A percentile compares a stretch with the other conserved stretches of the same genome.
These are phyloP conservation scores for Caenorhabditis wallacei DNA, from an alignment of 2,888 invertebrate genomes.

Conservation along the genomic window DNA sequence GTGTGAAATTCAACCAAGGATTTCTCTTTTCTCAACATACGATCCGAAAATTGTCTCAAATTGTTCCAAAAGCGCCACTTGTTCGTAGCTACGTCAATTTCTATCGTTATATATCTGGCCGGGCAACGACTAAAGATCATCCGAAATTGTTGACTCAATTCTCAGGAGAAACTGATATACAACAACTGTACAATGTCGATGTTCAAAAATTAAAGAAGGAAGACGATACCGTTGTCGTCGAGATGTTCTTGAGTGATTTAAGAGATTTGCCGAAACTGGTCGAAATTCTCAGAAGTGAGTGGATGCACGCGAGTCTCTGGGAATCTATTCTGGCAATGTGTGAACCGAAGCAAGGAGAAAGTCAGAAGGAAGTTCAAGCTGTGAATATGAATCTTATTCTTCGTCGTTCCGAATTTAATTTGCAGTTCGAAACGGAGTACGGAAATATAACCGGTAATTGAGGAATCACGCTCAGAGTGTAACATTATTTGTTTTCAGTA, in stretches of 20 bases:
- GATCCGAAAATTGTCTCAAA: slow-evolving; percentile 46
- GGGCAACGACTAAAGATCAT: background rate
- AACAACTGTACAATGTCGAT: slow-evolving; percentile 62
- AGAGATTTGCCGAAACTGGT: slow-evolving; percentile 55
- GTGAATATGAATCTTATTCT: slow-evolving; percentile 17
- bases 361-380: slow-evolving; percentile 20
- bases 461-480: too few species aligned
- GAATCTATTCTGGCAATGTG: slow-evolving; percentile 68
- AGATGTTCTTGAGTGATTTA: slow-evolving; percentile 66
- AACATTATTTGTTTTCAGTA: slow-evolving; percentile 32
- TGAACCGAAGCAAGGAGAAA: slow-evolving; percentile 13
- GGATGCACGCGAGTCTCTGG: slow-evolving; percentile 69
- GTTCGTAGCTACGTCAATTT: slow-evolving; percentile 64
- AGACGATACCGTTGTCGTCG: slow-evolving; percentile 63
- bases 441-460: slow-evolving; percentile 40
- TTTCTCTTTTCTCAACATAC: slow-evolving; percentile 59
- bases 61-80: slow-evolving; percentile 56
- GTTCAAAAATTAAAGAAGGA: slow-evolving; percentile 55
- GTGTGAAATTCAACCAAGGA: slow-evolving; percentile 40
- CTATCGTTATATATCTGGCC: slow-evolving; percentile 59
- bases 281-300: slow-evolving; percentile 60
- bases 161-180: slow-evolving; percentile 37
- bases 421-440: slow-evolving; percentile 50
- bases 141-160: slow-evolving; percentile 52
- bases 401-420: slow-evolving; percentile 39